Evolutionary conservation across 2,888 invertebrate genomes (phyloP), one percentile per base, ranked within the genome.

Genomic region (Cephus runcator): DNA sequence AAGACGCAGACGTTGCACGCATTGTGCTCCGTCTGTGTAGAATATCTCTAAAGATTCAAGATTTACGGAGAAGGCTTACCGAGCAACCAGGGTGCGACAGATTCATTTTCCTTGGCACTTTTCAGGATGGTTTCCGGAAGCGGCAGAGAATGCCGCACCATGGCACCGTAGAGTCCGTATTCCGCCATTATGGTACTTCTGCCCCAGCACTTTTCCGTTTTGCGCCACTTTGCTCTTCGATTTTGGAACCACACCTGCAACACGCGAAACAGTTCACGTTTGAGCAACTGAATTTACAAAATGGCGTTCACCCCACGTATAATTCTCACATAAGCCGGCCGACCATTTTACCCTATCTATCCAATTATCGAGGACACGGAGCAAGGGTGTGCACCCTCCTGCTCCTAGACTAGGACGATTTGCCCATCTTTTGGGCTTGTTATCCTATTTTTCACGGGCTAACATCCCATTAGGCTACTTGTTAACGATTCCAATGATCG

Each of bases 161-260:
- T 99, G 85, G 99, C 99, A 1, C 99, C 99, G 92, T 99, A 99
- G 76, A 99, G 94, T 3, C 99, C 99, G 91, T 99, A 99, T 93
- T 99, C 99, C 84, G 99, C 99, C 99, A 99, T 99, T 91, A 99
- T 99, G 87, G 99, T 99, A 90, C 98, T 98, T 88, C 98, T 94
- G 75, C 99, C 99, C 99, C 99, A 99, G 87, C 98, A 99, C 92
- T 99, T 99, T 93, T 99, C 99, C 77, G 99, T 99, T 92, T 99
- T 99, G 82, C 99, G 96, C 99, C 99, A 99, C 92, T 99, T 99
- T 88, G 99, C 99, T 73, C 99, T 94, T 35, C 99, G 95, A 93
- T 99, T 99, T 93, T 98, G 98, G 93, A 98, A 99, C 99, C 99
- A 99, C 77, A 99, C 99, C 99, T 99, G 94, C 1, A 93, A 93